Evolutionary conservation across 2,888 invertebrate species (phyloP).

Genomic region (Scaptomyza reducta): DNA sequence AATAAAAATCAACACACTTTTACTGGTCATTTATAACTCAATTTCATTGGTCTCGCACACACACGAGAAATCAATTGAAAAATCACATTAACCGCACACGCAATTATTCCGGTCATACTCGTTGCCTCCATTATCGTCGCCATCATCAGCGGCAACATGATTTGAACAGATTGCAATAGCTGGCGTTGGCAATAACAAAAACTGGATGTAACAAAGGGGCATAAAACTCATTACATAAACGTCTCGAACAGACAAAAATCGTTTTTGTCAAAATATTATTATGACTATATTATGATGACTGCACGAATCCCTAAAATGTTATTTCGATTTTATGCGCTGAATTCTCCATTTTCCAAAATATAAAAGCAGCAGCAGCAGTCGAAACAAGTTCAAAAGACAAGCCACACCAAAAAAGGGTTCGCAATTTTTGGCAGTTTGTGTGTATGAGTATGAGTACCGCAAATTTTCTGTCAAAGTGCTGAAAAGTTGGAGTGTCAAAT

Average conservation of each 20-base stretch:
- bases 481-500: conserved; percentile 22
- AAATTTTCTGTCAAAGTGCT: conserved; percentile 29
- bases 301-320: conserved; percentile 45
- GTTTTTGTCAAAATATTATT: conserved; percentile 71
- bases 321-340: conserved; percentile 52
- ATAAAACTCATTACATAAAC: conserved; percentile 72
- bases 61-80: conserved; percentile 65
- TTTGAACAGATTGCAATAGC: conserved; percentile 38
- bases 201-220: conserved; percentile 33
- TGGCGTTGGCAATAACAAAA: conserved; percentile 36
- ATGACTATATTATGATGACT: conserved; percentile 53
- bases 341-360: conserved; percentile 19
- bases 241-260: conserved; percentile 66
- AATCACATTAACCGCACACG: conserved; percentile 66
- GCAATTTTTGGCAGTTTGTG: conserved; percentile 18
- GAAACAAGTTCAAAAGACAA: conserved; percentile 50
- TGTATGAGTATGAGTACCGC: conserved; percentile 20
- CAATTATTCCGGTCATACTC: conserved; percentile 49
- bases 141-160: conserved; percentile 10
- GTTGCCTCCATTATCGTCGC: conserved; percentile 12
- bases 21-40: conserved; percentile 63
- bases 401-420: conserved; percentile 36
- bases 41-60: conserved; percentile 46
- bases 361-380: conserved; percentile 15
- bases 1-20: conserved; percentile 64